phyloP scores from a whole-genome alignment of 2,797 vertebrate genomes.

The Cygnus olor region DNA sequence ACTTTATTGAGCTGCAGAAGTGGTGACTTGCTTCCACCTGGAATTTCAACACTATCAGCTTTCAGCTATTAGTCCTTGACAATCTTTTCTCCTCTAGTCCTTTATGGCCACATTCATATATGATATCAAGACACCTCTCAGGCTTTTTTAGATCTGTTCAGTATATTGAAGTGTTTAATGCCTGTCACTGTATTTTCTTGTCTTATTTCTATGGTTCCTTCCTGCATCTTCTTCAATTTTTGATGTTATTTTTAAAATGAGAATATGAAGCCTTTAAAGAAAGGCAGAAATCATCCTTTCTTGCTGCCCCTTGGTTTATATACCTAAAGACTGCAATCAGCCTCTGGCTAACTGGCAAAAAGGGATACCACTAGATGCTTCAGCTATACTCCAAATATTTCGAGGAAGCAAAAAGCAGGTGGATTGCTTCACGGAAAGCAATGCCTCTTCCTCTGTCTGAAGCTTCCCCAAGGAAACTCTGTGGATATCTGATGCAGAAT shows the following conservation, averaged over 20 bases:
- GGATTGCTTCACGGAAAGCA: not conserved
- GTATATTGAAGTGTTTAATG: not conserved
- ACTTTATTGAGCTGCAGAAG: not conserved
- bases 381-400: not conserved
- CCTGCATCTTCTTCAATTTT: not conserved
- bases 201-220: not conserved
- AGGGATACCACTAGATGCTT: not conserved
- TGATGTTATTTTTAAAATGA: not conserved
- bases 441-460: not conserved
- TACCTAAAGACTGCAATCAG: not conserved
- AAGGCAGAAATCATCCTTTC: not conserved
- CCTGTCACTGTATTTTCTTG: not conserved
- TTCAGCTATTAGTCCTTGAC: slow-evolving; percentile 12
- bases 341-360: not conserved
- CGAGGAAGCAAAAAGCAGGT: not conserved
- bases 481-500: not conserved
- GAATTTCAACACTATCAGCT: slow-evolving; percentile 32
- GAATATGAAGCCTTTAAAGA: not conserved
- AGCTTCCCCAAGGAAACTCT: not conserved
- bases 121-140: not conserved
- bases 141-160: not conserved
- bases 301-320: not conserved
- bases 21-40: not conserved
- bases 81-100: not conserved
- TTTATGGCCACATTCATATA: not conserved